A percentile compares a stretch with the other conserved stretches of the same genome.
Conservation (phyloP, 1,140 invertebrate genomes). For the Bombus confusus region DNA sequence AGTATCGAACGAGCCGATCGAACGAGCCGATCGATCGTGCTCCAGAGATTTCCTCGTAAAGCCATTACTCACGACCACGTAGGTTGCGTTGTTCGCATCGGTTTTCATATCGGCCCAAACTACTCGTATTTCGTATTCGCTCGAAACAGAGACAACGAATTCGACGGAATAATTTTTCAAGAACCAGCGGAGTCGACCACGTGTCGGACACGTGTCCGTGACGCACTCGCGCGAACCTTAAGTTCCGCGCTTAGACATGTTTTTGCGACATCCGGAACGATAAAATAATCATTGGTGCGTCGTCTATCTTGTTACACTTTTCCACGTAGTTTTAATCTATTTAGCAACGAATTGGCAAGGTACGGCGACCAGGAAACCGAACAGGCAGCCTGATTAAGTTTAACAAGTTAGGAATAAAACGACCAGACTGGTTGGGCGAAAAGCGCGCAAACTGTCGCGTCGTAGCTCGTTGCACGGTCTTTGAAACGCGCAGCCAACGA, state of each 20-base stretch:
- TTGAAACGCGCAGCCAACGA: not conserved
- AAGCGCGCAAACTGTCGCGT: not conserved
- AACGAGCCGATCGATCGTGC: no score
- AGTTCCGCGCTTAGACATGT: not conserved
- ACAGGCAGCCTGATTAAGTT: not conserved
- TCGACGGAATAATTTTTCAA: not conserved
- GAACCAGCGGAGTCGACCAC: not conserved
- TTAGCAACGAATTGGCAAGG: not conserved
- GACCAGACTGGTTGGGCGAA: not conserved
- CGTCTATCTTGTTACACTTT: not conserved
- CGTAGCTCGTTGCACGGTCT: not conserved
- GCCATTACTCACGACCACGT: no score
- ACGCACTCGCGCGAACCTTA: not conserved
- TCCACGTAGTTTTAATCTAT: not conserved
- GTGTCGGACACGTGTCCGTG: slow-evolving; percentile 20
- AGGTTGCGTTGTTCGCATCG: no score
- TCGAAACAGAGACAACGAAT: not conserved
- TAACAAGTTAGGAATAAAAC: not conserved
- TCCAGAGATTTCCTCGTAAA: no score
- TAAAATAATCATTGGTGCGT: not conserved
- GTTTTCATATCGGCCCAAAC: no score
- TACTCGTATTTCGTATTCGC: not conserved
- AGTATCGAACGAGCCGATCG: slow-evolving; percentile 35
- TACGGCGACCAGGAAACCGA: no score
- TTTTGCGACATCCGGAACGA: not conserved